Base-by-base conservation (phyloP, 2,888 invertebrate genomes). In the Drosophila mimetica region DNA sequence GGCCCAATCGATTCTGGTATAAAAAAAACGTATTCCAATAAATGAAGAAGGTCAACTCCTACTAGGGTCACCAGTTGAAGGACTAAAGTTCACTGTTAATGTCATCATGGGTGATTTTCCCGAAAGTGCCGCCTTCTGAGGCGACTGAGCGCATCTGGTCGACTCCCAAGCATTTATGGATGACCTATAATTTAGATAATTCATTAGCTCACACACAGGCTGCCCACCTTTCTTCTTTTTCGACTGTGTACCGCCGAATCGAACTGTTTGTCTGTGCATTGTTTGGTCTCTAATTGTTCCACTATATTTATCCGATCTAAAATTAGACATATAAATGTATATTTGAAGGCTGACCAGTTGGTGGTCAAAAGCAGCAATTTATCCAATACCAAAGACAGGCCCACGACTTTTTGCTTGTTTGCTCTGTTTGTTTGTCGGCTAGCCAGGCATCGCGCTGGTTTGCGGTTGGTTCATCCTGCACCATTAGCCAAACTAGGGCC, bases 331-430 rank as follows among this genome's bases (percentile, higher is more conserved):
- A 41, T 41, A 69, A 59, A 37, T 70, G 69, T 59, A 25, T 71
- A 47, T 70, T 74, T 61, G 50, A 71, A 66, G 75, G 77, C 58
- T 60, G 46, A 67, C 25, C 36, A 42, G 57, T 59, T 25, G 70
- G 22, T 36, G 63, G 53, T 51, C 42, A 36, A 53, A 53, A 36
- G 37, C 41, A 61, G 41, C 65, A 48, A 60, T 79, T 61, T 28
- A 47, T 47, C 52, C n/a, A 3, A 6, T 13, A 2, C 44, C 44
- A 28, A 20, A 57, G 18, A 32, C 58, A 42, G 58, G 44, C 60
- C 42, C 60, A 60, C 25, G 30, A 6, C 25, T 28, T 28, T 28
- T 57, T 14, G 41, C 20, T 9, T 20, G 6, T 2, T 20, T 41
- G 13, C 22, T 22, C 6, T n/a, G n/a, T 22, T 22, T 22, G 1